Evolutionary conservation across 1,140 invertebrate species (phyloP).

Genomic region (Drosophila athabasca): DNA sequence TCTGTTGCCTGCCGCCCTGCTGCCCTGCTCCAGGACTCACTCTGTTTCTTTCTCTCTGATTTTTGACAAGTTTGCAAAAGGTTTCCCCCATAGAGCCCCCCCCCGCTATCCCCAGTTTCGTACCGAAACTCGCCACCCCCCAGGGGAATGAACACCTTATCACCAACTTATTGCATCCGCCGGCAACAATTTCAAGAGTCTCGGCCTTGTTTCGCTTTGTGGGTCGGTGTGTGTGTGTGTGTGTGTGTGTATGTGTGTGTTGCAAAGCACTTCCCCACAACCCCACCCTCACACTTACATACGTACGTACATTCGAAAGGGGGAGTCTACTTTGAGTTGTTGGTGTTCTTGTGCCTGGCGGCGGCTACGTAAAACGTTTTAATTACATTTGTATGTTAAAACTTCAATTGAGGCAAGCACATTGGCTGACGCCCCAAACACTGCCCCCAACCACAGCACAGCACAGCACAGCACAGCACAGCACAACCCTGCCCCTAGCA

Average conservation of each 20-base stretch:
- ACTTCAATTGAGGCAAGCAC: slow-evolving; percentile 73
- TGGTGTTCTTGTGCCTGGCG: slow-evolving; percentile 63
- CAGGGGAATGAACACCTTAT: slow-evolving; percentile 80
- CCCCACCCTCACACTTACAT: slow-evolving; percentile 50
- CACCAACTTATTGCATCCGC: slow-evolving; percentile 81
- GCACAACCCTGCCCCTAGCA: too few species aligned
- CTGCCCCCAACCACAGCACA: neutral
- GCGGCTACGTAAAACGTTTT: slow-evolving; percentile 81
- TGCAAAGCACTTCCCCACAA: slow-evolving; percentile 49
- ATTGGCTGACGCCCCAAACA: slow-evolving; percentile 25
- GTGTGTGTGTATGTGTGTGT: slow-evolving; percentile 26
- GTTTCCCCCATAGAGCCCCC: slow-evolving; percentile 34
- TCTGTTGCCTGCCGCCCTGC: slow-evolving; percentile 1
- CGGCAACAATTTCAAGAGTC: slow-evolving; percentile 78
- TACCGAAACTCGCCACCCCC: slow-evolving; percentile 43
- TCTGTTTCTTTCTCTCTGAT: slow-evolving; percentile 59
- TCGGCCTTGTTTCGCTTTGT: slow-evolving; percentile 55
- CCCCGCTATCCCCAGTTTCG: too few species aligned
- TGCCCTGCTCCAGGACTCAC: neutral
- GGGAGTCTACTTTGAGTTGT: slow-evolving; percentile 58
- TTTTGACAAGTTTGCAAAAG: slow-evolving; percentile 76
- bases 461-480: neutral
- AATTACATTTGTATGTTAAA: slow-evolving; percentile 83
- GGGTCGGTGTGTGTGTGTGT: slow-evolving; percentile 23
- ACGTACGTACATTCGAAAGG: slow-evolving; percentile 13